Conservation (phyloP, 2,888 invertebrate species). For the Polymixis lichenea region DNA sequence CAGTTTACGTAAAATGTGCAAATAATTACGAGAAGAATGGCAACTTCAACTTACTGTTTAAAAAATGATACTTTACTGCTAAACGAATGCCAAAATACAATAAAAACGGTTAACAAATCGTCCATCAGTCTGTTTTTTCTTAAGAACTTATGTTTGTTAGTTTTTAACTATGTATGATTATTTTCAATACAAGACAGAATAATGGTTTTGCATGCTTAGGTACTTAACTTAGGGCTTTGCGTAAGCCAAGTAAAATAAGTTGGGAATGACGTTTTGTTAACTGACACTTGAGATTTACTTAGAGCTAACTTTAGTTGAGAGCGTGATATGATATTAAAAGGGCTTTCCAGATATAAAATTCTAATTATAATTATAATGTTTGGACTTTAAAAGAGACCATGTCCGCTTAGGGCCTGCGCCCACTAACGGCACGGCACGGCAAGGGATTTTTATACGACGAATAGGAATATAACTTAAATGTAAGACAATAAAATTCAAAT, state of each 20-base stretch:
- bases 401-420: too few relatives aligned
- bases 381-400: too few relatives aligned
- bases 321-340: not conserved
- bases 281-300: not conserved
- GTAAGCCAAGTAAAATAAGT: not conserved
- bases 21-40: conserved; percentile 18
- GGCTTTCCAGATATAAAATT: too few relatives aligned
- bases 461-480: too few relatives aligned
- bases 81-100: conserved; percentile 53
- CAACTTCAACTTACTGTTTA: conserved; percentile 22
- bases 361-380: too few relatives aligned
- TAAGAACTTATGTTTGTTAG: conserved; percentile 26
- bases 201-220: conserved; percentile 14
- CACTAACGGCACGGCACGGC: too few relatives aligned
- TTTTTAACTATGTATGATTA: conserved; percentile 23
- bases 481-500: too few relatives aligned
- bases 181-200: conserved; percentile 3
- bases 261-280: conserved; percentile 14
- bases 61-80: conserved; percentile 56
- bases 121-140: not conserved
- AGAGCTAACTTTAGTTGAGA: not conserved
- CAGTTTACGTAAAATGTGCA: conserved; percentile 37
- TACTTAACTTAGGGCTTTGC: conserved; percentile 4
- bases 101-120: conserved; percentile 32
- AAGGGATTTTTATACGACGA: too few relatives aligned